phyloP scores from a whole-genome alignment of 2,888 invertebrate genomes.

The Dynastes grantii region DNA sequence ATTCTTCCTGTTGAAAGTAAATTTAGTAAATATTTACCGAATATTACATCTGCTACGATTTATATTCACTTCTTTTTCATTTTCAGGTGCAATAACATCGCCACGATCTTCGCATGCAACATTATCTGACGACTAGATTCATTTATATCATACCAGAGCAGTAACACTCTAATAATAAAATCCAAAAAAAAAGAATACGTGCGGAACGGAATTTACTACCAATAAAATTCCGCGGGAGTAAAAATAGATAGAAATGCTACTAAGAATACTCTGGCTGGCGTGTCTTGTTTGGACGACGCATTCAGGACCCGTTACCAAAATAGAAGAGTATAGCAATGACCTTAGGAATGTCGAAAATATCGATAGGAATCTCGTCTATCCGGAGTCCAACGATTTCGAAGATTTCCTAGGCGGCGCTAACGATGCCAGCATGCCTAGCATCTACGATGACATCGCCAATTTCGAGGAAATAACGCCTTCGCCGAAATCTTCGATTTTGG shows the following conservation, averaged over 20 bases:
- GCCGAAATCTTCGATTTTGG: background rate
- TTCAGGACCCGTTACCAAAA: slow-evolving; percentile 35
- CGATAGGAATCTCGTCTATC: slow-evolving; percentile 1
- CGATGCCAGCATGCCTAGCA: background rate
- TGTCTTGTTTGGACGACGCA: slow-evolving; percentile 16
- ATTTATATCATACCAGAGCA: background rate
- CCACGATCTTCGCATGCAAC: no score
- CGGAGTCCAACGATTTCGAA: slow-evolving; percentile 27
- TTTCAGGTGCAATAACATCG: no score
- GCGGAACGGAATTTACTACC: slow-evolving; percentile 18
- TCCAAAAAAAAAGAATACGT: slow-evolving; percentile 1
- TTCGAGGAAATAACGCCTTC: background rate
- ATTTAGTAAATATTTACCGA: no score
- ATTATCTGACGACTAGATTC: background rate
- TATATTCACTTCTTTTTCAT: no score
- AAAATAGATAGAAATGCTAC: slow-evolving; percentile 38
- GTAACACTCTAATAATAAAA: slow-evolving; percentile 6
- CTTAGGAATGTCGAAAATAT: slow-evolving; percentile 20
- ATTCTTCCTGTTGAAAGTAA: no score
- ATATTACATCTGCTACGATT: no score
- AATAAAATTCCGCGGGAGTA: background rate
- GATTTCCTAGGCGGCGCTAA: background rate
- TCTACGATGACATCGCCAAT: slow-evolving; percentile 18
- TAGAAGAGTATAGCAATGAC: slow-evolving; percentile 41
- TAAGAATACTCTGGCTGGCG: slow-evolving; percentile 29